Base-by-base conservation (phyloP, 2,888 invertebrate species). In the Periphyllus acericola region DNA sequence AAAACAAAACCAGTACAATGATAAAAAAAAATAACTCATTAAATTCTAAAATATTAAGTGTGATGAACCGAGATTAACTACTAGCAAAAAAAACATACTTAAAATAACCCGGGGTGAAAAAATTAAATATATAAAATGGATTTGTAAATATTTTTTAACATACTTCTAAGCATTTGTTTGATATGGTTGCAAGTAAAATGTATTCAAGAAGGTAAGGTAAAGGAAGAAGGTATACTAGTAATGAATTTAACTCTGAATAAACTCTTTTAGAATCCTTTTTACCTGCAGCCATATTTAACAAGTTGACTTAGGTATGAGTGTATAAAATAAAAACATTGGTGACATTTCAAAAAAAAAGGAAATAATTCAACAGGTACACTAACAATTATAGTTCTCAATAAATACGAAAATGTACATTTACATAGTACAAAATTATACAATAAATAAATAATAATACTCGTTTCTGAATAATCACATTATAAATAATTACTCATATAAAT, bases 381-480 rank as follows among this genome's bases (percentile, higher is more conserved):
- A 55, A 14, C 11, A 52, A 82, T 40, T 32, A 72, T 72, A n/a
- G 19, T 83, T 52, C 11, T 21, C 8, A 17, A 71, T 34, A 82
- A 46, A 74, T 40, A 5, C 21, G 60, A 60, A 60, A 60, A 60
- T 34, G 14, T 46, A 46, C 46, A 46, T 14, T 46, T 46, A 82
- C 25, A 52, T 46, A 25, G 25, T 36, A 34, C 25, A 40, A 83
- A 46, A 32, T 32, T n/a, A 52, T 52, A n/a, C 76, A 46, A 46
- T 46, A 9, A 55, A 84, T 74, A 11, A 11, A 32, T 66, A 76
- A 76, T 84, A 84, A 84, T 84, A 84, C 84, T 84, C 32, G 66
- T 84, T 84, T 34, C 76, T 66, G 17, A 84, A 76, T 46, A 76
- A 76, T 84, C n/a, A 76, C 21, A 1, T 84, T 46, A 32, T 68